Evolutionary conservation across 2,888 invertebrate genomes (phyloP), one percentile per base, ranked within the genome.

Genomic region (Hofmannophila pseudospretella): DNA sequence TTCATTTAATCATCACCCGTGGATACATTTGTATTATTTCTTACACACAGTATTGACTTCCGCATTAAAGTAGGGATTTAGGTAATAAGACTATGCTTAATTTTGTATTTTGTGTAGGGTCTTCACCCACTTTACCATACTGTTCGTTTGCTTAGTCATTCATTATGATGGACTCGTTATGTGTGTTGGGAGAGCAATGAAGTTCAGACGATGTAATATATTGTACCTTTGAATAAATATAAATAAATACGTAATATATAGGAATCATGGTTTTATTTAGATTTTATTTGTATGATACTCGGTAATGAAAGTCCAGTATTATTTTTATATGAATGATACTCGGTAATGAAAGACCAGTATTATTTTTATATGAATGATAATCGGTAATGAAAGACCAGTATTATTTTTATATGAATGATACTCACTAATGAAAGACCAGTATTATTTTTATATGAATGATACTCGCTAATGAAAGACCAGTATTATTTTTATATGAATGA

Each of bases 221-320:
- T 85, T 86, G 85, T 85, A 85, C 80, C 85, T 85, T 85, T 82
- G 72, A 82, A 77, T 76, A 69, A 74, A 74, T 84, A 85, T 84
- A 81, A 84, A 85, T 82, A 84, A 84, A 85, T 82, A 85, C 81
- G 78, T 85, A 84, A 84, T 85, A 85, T 84, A 86, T 86, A 82
- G 77, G 77, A 60, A 27, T 33, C 61, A 23, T 23, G 47, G 67
- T 77, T 76, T 16, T 30, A 12, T 22, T 29, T 11, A n/a, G n/a
- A n/a, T n/a, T n/a, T n/a, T n/a, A n/a, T n/a, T n/a, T n/a, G n/a
- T n/a, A n/a, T n/a, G n/a, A n/a, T n/a, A n/a, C n/a, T n/a, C n/a
- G n/a, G n/a, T n/a, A n/a, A n/a, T n/a, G n/a, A n/a, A n/a, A n/a
- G n/a, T n/a, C n/a, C n/a, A n/a, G n/a, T n/a, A n/a, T 23, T 75